These are phyloP conservation scores for Melinaea menophilus DNA, from an alignment of 2,888 invertebrate genomes.

Conservation along the genomic window DNA sequence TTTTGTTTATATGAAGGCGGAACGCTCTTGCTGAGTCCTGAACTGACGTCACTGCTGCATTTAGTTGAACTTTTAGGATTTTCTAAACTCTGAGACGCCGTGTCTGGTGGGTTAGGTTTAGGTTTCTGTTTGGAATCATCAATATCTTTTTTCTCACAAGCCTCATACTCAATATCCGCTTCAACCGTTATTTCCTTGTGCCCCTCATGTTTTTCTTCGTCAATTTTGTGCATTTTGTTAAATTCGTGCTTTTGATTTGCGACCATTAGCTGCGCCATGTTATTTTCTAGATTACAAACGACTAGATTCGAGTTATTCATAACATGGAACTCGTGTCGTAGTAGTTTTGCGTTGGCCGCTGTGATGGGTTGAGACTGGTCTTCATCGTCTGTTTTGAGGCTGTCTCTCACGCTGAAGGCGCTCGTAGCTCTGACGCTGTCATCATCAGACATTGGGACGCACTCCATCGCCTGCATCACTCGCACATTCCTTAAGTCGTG, in stretches of 20 bases:
- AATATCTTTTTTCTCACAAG: constrained; percentile 38
- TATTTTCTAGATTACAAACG: constrained; percentile 70
- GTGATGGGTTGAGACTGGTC: constrained; percentile 70
- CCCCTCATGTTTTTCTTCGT: constrained; percentile 58
- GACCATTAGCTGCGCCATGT: constrained; percentile 69
- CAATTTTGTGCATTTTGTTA: constrained; percentile 69
- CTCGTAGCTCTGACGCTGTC: constrained; percentile 73
- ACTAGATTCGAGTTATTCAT: constrained; percentile 73
- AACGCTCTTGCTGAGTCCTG: constrained; percentile 71
- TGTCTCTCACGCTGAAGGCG: constrained; percentile 71
- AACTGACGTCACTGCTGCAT: constrained; percentile 64
- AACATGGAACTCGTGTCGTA: constrained; percentile 69
- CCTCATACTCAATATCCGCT: constrained; percentile 30
- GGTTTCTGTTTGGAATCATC: constrained; percentile 51
- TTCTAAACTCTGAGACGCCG: constrained; percentile 69
- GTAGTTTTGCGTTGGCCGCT: constrained; percentile 65
- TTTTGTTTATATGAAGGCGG: constrained; percentile 75
- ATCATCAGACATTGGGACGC: constrained; percentile 71
- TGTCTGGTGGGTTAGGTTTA: constrained; percentile 59
- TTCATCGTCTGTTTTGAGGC: constrained; percentile 73
- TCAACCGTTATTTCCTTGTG: constrained; percentile 43
- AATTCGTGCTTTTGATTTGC: constrained; percentile 60
- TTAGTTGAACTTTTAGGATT: constrained; percentile 68
- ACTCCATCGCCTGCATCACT: constrained; percentile 64
- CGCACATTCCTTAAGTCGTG: constrained; percentile 62